Conservation (phyloP, 2,113 vertebrate genomes). For the Probosciger aterrimus region DNA sequence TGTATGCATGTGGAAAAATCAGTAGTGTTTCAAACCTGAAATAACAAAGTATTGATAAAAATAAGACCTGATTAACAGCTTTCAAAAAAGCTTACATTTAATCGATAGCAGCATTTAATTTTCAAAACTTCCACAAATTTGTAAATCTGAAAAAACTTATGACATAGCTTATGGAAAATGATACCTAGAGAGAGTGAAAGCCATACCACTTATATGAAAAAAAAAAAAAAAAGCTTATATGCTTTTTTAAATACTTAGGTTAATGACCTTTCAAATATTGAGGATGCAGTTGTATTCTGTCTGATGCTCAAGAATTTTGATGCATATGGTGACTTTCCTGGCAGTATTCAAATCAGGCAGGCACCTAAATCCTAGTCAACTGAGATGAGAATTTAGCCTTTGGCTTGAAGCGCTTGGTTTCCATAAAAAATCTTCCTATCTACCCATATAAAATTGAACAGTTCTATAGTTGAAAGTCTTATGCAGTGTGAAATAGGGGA, state of each 20-base stretch:
- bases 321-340: not conserved
- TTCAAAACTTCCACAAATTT: not conserved
- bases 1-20: not conserved
- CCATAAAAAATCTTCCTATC: not conserved
- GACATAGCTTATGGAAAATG: not conserved
- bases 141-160: not conserved
- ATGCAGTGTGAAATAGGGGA: not conserved
- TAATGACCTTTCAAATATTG: not conserved
- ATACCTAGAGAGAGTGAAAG: not conserved
- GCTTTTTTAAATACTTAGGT: not conserved
- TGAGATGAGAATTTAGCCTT: not conserved
- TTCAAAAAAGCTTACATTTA: conserved; percentile 18
- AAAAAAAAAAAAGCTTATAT: not conserved
- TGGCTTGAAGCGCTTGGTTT: not conserved
- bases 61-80: not conserved
- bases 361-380: not conserved
- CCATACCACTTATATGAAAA: accelerated
- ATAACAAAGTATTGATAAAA: not conserved
- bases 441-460: not conserved
- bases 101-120: conserved; percentile 11
- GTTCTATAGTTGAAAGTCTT: not conserved
- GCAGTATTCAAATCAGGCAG: not conserved
- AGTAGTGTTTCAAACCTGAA: conserved; percentile 14
- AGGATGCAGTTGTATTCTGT: not conserved
- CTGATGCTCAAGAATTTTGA: not conserved